Evolutionary conservation across 2,113 vertebrate species (phyloP), one percentile per base, ranked within the genome.

Genomic region (Sturnus vulgaris): DNA sequence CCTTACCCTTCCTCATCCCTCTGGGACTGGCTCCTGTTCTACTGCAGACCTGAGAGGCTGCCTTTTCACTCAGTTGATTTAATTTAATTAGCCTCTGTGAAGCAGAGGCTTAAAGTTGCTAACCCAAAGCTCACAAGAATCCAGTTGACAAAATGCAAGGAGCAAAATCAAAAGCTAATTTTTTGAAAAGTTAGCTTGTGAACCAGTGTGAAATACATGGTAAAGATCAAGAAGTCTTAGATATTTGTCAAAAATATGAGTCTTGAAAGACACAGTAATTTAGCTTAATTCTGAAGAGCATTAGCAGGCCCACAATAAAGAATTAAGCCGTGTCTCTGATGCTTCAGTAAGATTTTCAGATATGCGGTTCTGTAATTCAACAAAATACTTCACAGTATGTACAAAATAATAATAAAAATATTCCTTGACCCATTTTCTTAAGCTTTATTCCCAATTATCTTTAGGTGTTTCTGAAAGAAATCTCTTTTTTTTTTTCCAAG

Each of bases 61-160:
- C 61, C 71, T 96, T 96, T 97, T 94, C 91, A 96, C 78, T 95
- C 90, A 88, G 88, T n/a, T 97, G 93, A 79, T 95, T 94, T 97
- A 96, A 97, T 96, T 97, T 97, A 97, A 97, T 97, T 97, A 97
- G 95, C 92, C 91, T 86, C 57, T 94, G 78, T 90, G 93, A 96
- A 94, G 92, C 94, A 92, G 86, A 92, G 91, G 86, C 83, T 97
- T 97, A 95, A 93, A 96, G 93, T 95, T 93, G 90, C 91, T 95
- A 94, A 97, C 95, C 80, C 88, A 95, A 96, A 93, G 95, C 97
- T 96, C 79, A 24, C 35, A 88, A 95, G 91, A 70, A 92, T 95
- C 80, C 60, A 66, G 83, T 88, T 94, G 91, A 95, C 95, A 96
- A 97, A 96, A 97, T 75, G 64, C 64, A 91, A 95, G 75, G 72